Evolutionary conservation across 1,140 invertebrate species (phyloP).

Genomic region (Eupristina koningsbergeri): DNA sequence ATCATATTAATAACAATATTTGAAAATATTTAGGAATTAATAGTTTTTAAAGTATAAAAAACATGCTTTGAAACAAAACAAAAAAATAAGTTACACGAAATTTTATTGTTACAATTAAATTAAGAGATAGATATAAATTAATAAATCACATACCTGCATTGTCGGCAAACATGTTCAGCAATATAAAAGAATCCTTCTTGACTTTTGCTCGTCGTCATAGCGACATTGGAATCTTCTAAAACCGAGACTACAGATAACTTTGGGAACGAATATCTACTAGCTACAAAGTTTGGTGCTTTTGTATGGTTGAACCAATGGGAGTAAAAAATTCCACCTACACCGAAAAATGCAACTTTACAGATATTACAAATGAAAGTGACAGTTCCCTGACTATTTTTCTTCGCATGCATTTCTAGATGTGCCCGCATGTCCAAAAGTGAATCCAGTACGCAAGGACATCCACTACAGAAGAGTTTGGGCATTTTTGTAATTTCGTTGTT

Average conservation of each 20-base stretch:
- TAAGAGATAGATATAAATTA: not conserved
- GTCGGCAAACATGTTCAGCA: conserved; percentile 64
- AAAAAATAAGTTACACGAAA: too few relatives aligned
- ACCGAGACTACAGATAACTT: conserved; percentile 54
- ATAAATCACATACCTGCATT: conserved; percentile 58
- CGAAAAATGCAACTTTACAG: conserved; percentile 66
- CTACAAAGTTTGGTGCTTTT: conserved; percentile 60
- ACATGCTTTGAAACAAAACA: not conserved
- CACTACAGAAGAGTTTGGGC: conserved; percentile 63
- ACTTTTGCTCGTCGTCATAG: conserved; percentile 36
- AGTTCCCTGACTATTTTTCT: conserved; percentile 44
- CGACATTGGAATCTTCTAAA: conserved; percentile 10
- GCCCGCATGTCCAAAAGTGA: conserved; percentile 56
- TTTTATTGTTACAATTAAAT: not conserved
- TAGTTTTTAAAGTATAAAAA: not conserved
- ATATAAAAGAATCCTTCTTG: conserved; percentile 60
- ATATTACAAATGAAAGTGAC: conserved; percentile 65
- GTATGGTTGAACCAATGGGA: conserved; percentile 65
- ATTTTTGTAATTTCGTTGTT: conserved; percentile 46
- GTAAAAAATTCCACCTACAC: conserved; percentile 62
- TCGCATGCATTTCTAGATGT: conserved; percentile 61
- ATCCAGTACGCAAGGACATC: conserved; percentile 56
- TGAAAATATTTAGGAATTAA: too few relatives aligned
- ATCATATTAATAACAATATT: too few relatives aligned
- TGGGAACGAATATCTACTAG: conserved; percentile 62